phyloP scores from a whole-genome alignment of 2,888 invertebrate species.

The Cabera pusaria region DNA sequence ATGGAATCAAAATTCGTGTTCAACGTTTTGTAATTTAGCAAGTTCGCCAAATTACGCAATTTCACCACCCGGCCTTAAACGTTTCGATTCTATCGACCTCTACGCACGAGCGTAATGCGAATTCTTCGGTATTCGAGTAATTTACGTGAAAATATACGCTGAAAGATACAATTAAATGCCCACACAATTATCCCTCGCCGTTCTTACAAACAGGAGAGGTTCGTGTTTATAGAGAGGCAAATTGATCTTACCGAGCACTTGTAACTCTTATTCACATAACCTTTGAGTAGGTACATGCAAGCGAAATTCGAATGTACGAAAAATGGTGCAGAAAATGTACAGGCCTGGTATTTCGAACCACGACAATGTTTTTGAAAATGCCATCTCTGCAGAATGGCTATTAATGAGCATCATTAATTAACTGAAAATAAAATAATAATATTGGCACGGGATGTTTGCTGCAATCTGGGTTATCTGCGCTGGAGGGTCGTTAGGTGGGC shows the following conservation, averaged over 20 bases:
- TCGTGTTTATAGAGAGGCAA: slow-evolving; percentile 9
- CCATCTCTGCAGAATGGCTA: too few species aligned
- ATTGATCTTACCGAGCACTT: slow-evolving; percentile 1
- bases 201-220: slow-evolving; percentile 1
- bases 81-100: slow-evolving; percentile 7
- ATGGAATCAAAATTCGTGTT: slow-evolving; percentile 16
- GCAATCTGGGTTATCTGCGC: slow-evolving; percentile 1
- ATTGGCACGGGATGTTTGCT: not conserved
- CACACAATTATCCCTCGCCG: slow-evolving; percentile 6
- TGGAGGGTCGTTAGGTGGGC: too few species aligned
- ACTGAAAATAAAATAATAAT: too few species aligned
- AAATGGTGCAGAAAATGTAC: too few species aligned
- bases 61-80: not conserved
- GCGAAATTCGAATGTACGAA: too few species aligned
- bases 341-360: too few species aligned
- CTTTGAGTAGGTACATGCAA: not conserved
- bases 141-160: slow-evolving; percentile 8
- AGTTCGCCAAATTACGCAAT: slow-evolving; percentile 8
- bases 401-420: too few species aligned
- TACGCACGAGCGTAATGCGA: slow-evolving; percentile 2
- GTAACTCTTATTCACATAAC: not conserved
- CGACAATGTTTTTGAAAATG: too few species aligned
- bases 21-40: slow-evolving; percentile 13
- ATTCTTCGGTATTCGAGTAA: slow-evolving; percentile 9
- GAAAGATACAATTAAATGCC: slow-evolving; percentile 9